Evolutionary conservation across 1,140 invertebrate genomes (phyloP), one percentile per base, ranked within the genome.

Genomic region (Brachionus rubens): DNA sequence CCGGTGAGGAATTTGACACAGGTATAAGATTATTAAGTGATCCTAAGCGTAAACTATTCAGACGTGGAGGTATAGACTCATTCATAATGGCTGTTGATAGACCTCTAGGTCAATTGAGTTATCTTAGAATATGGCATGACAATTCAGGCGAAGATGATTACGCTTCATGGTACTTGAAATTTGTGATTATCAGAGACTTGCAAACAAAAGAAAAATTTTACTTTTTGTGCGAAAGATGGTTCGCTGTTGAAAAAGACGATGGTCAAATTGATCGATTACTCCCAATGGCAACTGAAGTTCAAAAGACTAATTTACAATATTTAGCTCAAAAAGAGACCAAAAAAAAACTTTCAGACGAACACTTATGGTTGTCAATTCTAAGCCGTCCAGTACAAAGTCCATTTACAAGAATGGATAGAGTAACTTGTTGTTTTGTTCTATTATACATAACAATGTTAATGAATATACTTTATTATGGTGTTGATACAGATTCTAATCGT

Each of bases 61-160:
- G 68, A 47, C 79, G 86, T 72, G 87, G 86, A 7, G 80, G 77
- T n/a, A 81, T 82, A 2, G 84, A 87, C 80, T 81, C 82, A 16
- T 88, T 88, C 79, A 79, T 88, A 0, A 85, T 88, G 86, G 81
- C 86, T 26, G 82, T 82, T 0, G 82, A 84, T 54, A 87, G 86
- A 72, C 82, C 85, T 9, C 81, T 88, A 2, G 87, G 87, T 12
- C 78, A 82, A 14, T 79, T 88, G 40, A 86, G 83, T 65, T 87
- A 86, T 79, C 79, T 87, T 3, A 81, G 86, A 10, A 82, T 88
- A 4, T 88, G 87, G 87, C 87, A 88, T 78, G 87, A 88, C 79
- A 87, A 87, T 79, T 82, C 83, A 12, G 87, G 87, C 1, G 82
- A 82, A 75, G 86, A 86, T 3, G 81, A 84, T 24, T 79, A 82